Base-by-base conservation (phyloP, 2,113 vertebrate genomes). In the Corvus moneduloides region DNA sequence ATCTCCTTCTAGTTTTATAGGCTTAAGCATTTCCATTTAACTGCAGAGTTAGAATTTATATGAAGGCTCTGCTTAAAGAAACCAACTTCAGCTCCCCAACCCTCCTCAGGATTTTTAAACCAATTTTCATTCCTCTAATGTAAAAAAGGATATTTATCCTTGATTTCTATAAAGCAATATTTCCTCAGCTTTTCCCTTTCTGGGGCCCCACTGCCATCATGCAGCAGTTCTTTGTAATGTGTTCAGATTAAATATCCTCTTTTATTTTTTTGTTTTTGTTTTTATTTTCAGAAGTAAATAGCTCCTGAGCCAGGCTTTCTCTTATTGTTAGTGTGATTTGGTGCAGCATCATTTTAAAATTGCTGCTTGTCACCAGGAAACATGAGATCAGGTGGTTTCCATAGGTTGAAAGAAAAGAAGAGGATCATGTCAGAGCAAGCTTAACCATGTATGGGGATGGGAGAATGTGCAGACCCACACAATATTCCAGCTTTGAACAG, bases 1-100 rank as follows among this genome's bases (percentile, higher is more conserved):
- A 13, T 58, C 89, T 90, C 66, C 87, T 97, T 67, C 84, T 64
- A 77, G 77, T 89, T 96, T 96, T 89, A 90, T 54, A 84, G 54
- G 78, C 93, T 94, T 72, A 88, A 89, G 66, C 33, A 80, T 93
- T 94, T 95, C 52, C 68, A 91, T 93, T 96, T 88, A 94, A 95
- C 52, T 76, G 74, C 59, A 72, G 58, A 82, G 39, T 85, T 94
- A 89, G 54, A 95, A 95, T 84, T 74, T 90, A 69, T 77, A 32
- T 48, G 52, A 91, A 85, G 33, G 21, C 41, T 94, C n/a, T 90
- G 56, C 88, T 93, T 90, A 61, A 90, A 94, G 93, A 55, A 39
- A 13, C 10, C 56, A 54, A 19, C 52, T 89, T 73, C 16, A 4
- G 14, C 76, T 81, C 32, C 23, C 30, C 49, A 77, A 1, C 9